Conservation (phyloP, 2,113 vertebrate genomes). For the Dipodomys merriami region DNA sequence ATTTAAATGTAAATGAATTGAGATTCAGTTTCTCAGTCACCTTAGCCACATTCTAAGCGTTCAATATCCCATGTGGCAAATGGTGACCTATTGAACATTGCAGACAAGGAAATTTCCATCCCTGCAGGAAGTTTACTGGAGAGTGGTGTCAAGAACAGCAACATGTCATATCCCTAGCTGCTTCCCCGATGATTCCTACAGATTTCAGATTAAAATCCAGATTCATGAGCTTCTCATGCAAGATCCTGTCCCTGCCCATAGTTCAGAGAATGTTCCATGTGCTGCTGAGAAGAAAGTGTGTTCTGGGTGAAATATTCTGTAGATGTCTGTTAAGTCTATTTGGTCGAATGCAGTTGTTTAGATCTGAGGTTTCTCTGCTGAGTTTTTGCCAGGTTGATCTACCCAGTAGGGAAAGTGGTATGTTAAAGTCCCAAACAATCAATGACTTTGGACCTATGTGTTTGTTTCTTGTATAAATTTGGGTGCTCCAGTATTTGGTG, state of each 20-base stretch:
- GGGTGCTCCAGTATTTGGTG: no score
- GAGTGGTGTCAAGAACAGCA: neutral
- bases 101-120: neutral
- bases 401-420: no score
- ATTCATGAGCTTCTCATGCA: neutral
- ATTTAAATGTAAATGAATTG: neutral
- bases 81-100: neutral
- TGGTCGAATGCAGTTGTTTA: no score
- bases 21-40: neutral
- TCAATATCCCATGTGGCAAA: neutral
- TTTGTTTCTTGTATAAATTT: no score
- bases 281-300: no score
- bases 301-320: no score
- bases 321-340: no score
- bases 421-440: no score
- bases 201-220: neutral
- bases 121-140: neutral
- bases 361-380: no score
- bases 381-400: no score
- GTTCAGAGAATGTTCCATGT: no score
- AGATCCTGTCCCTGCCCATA: neutral
- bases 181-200: neutral
- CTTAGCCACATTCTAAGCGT: neutral
- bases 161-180: neutral
- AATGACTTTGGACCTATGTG: no score